These are phyloP conservation scores for Euwallacea fornicatus DNA, from an alignment of 1,140 invertebrate genomes.

Conservation along the genomic window DNA sequence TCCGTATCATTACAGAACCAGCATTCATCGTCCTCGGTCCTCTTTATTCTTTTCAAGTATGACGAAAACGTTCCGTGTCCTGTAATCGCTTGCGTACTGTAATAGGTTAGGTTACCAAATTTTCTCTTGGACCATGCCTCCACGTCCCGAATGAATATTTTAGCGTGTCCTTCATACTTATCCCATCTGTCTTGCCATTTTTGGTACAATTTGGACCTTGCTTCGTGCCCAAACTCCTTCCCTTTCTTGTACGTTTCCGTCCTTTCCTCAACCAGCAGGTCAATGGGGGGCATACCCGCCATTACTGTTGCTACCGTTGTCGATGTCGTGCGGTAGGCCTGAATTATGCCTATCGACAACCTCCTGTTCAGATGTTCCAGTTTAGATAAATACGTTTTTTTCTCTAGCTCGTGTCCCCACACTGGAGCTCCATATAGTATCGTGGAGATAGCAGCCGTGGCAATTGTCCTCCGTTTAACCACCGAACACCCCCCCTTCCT, in stretches of 20 bases:
- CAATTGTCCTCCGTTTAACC: background rate
- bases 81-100: conserved; percentile 33
- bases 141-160: conserved; percentile 14
- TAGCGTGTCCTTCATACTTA: conserved; percentile 10
- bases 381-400: background rate
- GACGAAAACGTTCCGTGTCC: conserved; percentile 26
- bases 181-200: conserved; percentile 7
- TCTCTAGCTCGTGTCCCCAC: background rate
- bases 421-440: conserved; percentile 6
- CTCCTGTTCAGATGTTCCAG: background rate
- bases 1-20: conserved; percentile 3
- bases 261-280: background rate
- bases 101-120: conserved; percentile 18
- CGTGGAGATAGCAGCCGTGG: background rate
- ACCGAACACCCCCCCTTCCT: background rate
- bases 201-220: background rate
- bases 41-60: conserved; percentile 17
- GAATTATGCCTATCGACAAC: background rate
- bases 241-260: background rate
- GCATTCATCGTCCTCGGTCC: background rate
- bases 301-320: background rate
- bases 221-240: background rate
- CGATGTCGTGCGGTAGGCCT: background rate
- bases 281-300: background rate
- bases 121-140: conserved; percentile 6